Evolutionary conservation across 1,140 invertebrate genomes (phyloP).

Genomic region (Gryon sp.): DNA sequence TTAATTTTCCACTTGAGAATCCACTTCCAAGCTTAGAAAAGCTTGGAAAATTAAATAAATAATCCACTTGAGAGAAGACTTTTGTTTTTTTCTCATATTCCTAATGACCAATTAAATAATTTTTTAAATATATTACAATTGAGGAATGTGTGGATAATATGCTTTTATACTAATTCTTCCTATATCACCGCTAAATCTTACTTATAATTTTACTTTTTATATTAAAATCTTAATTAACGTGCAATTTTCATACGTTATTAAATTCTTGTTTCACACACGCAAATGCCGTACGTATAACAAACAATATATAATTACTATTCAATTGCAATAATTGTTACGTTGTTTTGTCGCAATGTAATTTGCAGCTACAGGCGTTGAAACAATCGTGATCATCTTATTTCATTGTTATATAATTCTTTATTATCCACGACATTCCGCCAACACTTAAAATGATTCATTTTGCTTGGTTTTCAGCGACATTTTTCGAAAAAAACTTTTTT

Average conservation of each 20-base stretch:
- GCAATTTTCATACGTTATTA: constrained; percentile 26
- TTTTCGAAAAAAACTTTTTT: too few species aligned
- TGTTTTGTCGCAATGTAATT: constrained; percentile 28
- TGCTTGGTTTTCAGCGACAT: too few species aligned
- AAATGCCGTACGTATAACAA: constrained; percentile 36
- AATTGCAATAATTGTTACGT: constrained; percentile 51
- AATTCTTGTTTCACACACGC: constrained; percentile 35
- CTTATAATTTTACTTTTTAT: constrained; percentile 23
- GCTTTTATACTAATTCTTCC: too few species aligned
- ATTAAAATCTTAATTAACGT: constrained; percentile 20
- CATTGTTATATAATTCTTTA: constrained; percentile 45
- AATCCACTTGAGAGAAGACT: too few species aligned
- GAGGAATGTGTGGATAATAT: too few species aligned
- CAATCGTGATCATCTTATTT: constrained; percentile 37
- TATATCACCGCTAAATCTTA: too few species aligned
- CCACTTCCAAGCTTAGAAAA: too few species aligned
- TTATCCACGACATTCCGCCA: constrained; percentile 6
- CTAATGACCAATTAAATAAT: too few species aligned
- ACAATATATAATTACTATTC: constrained; percentile 54
- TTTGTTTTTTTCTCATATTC: too few species aligned
- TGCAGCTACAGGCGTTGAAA: constrained; percentile 46
- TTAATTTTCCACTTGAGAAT: too few species aligned
- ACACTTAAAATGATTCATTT: constrained; percentile 5
- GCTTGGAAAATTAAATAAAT: too few species aligned
- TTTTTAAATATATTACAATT: too few species aligned